These are phyloP conservation scores for Pipistrellus kuhlii DNA, from an alignment of 2,797 vertebrate genomes.

Conservation along the genomic window DNA sequence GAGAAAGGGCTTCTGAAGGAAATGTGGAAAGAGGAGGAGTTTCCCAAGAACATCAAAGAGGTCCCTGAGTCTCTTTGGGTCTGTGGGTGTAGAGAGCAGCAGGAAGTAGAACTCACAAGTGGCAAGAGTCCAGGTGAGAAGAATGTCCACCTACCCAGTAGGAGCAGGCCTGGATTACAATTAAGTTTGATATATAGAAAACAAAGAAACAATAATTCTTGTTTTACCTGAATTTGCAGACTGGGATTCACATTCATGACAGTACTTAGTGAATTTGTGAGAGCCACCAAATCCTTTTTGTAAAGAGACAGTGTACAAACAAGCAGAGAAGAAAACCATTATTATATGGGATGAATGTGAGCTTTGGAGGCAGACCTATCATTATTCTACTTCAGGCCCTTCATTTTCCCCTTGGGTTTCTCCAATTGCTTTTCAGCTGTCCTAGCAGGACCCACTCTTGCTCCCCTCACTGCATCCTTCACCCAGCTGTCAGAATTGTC, in stretches of 20 bases:
- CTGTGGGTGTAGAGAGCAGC: not conserved
- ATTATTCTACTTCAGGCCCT: not conserved
- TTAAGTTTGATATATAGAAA: constrained; percentile 16
- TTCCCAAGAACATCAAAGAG: not conserved
- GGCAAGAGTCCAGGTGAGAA: not conserved
- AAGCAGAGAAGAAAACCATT: not conserved
- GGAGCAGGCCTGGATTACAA: not conserved
- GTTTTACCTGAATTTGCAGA: not conserved
- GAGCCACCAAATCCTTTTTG: not conserved
- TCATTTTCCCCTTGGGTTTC: not conserved
- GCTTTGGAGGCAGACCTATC: not conserved
- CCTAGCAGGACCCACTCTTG: not conserved
- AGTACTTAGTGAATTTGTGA: not conserved
- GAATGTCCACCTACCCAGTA: not conserved
- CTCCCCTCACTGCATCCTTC: not conserved
- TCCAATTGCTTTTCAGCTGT: not conserved
- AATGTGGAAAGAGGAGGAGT: not conserved
- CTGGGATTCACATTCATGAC: not conserved
- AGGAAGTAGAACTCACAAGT: not conserved
- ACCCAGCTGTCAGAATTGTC: not conserved
- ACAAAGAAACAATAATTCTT: constrained; percentile 27
- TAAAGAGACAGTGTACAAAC: not conserved
- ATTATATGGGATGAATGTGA: not conserved
- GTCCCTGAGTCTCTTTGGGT: not conserved
- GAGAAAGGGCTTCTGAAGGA: not conserved